Evolutionary conservation across 2,888 invertebrate genomes (phyloP), one percentile per base, ranked within the genome.

Genomic region (Parthenolecanium corni): DNA sequence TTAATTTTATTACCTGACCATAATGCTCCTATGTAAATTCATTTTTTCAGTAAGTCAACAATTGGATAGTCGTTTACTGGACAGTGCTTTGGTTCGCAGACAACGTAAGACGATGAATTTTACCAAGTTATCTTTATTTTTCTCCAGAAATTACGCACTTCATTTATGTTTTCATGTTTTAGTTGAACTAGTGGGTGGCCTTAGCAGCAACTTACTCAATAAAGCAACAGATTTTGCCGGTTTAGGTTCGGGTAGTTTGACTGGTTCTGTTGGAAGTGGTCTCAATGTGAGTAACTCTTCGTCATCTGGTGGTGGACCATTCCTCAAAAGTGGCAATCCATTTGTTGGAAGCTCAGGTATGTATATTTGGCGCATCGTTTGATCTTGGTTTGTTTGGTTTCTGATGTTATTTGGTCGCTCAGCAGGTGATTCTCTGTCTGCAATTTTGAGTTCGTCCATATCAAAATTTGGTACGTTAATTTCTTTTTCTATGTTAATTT

Each of bases 61-160:
- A n/a, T 51, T 61, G 36, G 61, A 61, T 51, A 31, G 24, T 36
- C 61, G 61, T 51, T 36, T 61, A 21, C 36, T 61, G 36, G 61
- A 61, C 38, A 61, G 23, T 23, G 38, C 61, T 31, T 36, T 61
- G 38, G 23, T 38, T 1, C 61, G 61, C 20, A 31, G 61, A 61
- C 61, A 61, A 38, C 40, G 61, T 61, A 36, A 47, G 61, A 36
- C 31, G 9, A 31, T 31, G 31, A 49, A 21, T 20, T 49, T n/a
- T n/a, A n/a, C n/a, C n/a, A n/a, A n/a, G n/a, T n/a, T n/a, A n/a
- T n/a, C n/a, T 49, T 49, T 21, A 49, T 23, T 23, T 14, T 21
- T 16, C 12, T 21, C 9, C 11, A 14, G 12, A 49, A 4, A 18
- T 23, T 49, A 21, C 2, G 49, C 21, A 49, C 21, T 49, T 23